Base-by-base conservation (phyloP, 2,888 invertebrate species). In the Agrochola lychnidis region DNA sequence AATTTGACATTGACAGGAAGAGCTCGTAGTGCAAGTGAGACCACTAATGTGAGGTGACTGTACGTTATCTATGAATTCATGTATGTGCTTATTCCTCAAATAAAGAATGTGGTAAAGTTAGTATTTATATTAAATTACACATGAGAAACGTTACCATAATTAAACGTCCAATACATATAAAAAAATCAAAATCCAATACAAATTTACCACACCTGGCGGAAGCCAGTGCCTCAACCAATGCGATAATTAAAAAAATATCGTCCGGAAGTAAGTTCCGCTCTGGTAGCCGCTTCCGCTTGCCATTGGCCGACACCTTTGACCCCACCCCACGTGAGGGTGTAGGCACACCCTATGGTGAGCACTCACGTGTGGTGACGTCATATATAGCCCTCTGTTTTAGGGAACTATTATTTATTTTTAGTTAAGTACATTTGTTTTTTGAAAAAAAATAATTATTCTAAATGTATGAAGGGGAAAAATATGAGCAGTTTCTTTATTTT, bases 291-390 rank as follows among this genome's bases (percentile, higher is more conserved):
- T 94, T 95, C 95, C 95, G 94, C 92, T 90, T 84, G 90, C 93
- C 89, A 96, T 96, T 96, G 96, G 96, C 88, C 73, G 80, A 92
- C 93, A 96, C 96, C 96, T 96, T 93, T 96, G 95, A 96, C 94
- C 96, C 95, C 93, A 90, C 95, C 95, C 94, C 93, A 91, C 91
- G 91, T 79, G 79, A 78, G 87, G 87, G 84, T 45, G 45, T 70
- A 51, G 67, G 66, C 51, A 53, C 86, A 76, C 88, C 85, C 87
- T 64, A 56, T 59, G 25, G 63, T 73, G 64, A 62, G 64, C 75
- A 77, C 70, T 78, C 64, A 69, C 71, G 63, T 81, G 74, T 64
- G 36, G 25, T 88, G 80, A 88, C 77, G 79, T 85, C 87, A 82
- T 62, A 53, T 56, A 40, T 56, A 25, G 36, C 79, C 86, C 86